phyloP scores from a whole-genome alignment of 1,140 invertebrate genomes.

The Oppia nitens region DNA sequence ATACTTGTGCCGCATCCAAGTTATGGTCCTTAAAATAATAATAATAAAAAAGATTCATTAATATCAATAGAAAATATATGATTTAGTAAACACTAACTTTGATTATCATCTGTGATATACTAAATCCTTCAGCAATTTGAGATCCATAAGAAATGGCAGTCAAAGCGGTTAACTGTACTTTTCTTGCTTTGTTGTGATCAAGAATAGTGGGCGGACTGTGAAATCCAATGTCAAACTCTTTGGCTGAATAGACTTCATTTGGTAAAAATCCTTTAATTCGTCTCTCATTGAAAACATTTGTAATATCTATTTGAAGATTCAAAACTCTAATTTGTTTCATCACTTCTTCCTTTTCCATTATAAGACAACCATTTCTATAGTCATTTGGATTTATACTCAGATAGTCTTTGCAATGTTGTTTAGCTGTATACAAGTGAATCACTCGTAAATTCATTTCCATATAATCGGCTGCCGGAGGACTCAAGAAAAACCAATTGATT shows the following conservation, averaged over 20 bases:
- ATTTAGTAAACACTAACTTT: slow-evolving; percentile 7
- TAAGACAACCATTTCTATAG: slow-evolving; percentile 7
- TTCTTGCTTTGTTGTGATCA: slow-evolving; percentile 4
- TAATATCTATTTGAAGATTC: slow-evolving; percentile 16
- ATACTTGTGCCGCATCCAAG: slow-evolving; percentile 8
- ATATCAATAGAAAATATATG: background rate
- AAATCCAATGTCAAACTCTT: background rate
- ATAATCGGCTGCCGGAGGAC: background rate
- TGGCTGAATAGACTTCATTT: background rate
- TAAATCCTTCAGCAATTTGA: slow-evolving; percentile 15
- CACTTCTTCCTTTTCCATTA: slow-evolving; percentile 16
- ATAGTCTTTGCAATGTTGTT: slow-evolving; percentile 17
- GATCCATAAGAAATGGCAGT: background rate
- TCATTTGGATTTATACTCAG: slow-evolving; percentile 6
- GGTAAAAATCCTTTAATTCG: slow-evolving; percentile 1
- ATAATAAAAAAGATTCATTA: background rate
- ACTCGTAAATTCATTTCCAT: background rate
- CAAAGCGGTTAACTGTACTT: slow-evolving; percentile 11
- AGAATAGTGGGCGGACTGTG: slow-evolving; percentile 3
- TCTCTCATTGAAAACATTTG: slow-evolving; percentile 10
- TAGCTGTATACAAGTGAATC: slow-evolving; percentile 11
- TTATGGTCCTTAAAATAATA: slow-evolving; percentile 13
- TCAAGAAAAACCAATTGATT: slow-evolving; percentile 19
- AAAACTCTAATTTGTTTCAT: slow-evolving; percentile 13
- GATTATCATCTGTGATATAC: slow-evolving; percentile 14